Evolutionary conservation across 2,888 invertebrate species (phyloP).

Genomic region (Dynastes hyllus): DNA sequence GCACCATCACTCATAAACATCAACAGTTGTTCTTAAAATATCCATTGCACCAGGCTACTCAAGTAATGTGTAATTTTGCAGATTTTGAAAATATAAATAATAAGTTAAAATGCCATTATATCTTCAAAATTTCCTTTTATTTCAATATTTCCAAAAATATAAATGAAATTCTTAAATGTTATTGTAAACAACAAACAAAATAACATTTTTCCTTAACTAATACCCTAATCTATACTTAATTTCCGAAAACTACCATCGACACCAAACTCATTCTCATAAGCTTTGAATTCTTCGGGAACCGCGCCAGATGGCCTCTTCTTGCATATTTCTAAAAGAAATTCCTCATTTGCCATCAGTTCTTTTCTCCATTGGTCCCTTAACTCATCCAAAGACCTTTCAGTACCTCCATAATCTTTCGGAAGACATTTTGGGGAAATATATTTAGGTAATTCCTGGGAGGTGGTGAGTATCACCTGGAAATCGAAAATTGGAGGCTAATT

Average conservation of each 20-base stretch:
- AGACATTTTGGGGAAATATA: slow-evolving; percentile 75
- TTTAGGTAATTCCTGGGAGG: slow-evolving; percentile 71
- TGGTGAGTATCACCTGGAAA: background rate
- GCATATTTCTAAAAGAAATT: slow-evolving; percentile 76
- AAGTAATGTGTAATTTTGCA: too few species aligned
- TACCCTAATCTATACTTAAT: slow-evolving; percentile 73
- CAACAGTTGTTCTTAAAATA: too few species aligned
- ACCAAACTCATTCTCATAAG: slow-evolving; percentile 64
- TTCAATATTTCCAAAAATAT: too few species aligned
- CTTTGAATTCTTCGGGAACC: slow-evolving; percentile 57
- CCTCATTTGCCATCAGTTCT: slow-evolving; percentile 71
- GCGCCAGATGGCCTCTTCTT: slow-evolving; percentile 70
- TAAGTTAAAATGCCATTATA: too few species aligned
- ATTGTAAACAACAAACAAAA: background rate
- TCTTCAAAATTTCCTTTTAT: too few species aligned
- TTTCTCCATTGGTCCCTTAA: slow-evolving; percentile 74
- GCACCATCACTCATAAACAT: too few species aligned
- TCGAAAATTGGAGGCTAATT: background rate
- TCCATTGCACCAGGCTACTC: too few species aligned
- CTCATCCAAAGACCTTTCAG: slow-evolving; percentile 72
- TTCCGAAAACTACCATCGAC: slow-evolving; percentile 77
- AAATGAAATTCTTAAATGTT: too few species aligned
- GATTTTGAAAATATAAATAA: too few species aligned
- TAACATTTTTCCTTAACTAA: background rate
- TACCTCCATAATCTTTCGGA: slow-evolving; percentile 79